A percentile compares a stretch with the other conserved stretches of the same genome.
These are phyloP conservation scores for Bombus vancouverensis DNA, from an alignment of 1,140 invertebrate species.

Conservation along the genomic window DNA sequence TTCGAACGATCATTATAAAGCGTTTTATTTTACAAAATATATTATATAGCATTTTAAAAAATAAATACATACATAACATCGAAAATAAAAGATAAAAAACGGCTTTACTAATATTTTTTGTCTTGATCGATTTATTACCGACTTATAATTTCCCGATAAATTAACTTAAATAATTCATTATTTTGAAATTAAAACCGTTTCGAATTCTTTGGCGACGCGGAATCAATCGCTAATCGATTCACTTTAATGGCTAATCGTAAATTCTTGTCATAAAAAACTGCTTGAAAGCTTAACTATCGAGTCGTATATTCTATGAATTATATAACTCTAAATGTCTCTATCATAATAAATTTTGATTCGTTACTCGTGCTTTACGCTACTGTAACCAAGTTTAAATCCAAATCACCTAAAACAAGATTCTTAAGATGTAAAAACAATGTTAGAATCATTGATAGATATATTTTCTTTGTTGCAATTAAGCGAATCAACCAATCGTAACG, in stretches of 20 bases:
- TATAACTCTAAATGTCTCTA: conserved; percentile 23
- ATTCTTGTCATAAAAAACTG: conserved; percentile 36
- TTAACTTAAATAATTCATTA: neutral
- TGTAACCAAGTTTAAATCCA: neutral
- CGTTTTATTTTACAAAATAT: too few species aligned
- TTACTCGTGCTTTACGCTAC: conserved; percentile 3
- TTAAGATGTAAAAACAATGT: neutral
- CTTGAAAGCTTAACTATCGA: conserved; percentile 37
- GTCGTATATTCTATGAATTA: conserved; percentile 16
- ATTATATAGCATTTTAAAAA: neutral
- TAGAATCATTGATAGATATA: too few species aligned
- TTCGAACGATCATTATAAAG: neutral
- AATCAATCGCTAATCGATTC: conserved; percentile 3
- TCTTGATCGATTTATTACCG: neutral
- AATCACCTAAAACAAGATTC: neutral
- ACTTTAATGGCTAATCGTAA: conserved; percentile 7
- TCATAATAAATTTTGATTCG: conserved; percentile 46
- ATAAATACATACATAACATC: neutral
- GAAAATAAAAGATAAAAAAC: neutral
- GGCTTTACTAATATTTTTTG: neutral
- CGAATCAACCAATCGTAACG: neutral
- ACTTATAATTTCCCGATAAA: neutral
- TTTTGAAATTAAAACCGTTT: neutral
- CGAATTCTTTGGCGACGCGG: neutral
- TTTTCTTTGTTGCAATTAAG: neutral